Conservation (phyloP, 1,140 invertebrate genomes). For the Lucilia sericata region DNA sequence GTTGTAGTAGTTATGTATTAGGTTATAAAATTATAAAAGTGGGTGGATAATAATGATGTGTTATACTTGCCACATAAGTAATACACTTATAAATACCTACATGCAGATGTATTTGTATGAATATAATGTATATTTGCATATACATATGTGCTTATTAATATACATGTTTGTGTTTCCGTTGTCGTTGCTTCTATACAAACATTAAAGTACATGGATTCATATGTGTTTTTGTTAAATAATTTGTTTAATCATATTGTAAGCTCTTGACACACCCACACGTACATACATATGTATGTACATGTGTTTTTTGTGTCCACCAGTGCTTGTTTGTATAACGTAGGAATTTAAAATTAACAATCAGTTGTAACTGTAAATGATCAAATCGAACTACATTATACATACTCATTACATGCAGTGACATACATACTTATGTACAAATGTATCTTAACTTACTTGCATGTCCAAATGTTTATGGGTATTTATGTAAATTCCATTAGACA, state of each 20-base stretch:
- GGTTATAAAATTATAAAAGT: neutral
- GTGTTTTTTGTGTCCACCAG: too few species aligned
- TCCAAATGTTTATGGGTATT: neutral
- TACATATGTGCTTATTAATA: too few species aligned
- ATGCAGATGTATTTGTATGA: too few species aligned
- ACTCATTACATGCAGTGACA: neutral
- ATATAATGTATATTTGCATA: too few species aligned
- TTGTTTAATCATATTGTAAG: neutral
- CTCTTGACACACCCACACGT: neutral
- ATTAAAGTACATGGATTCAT: too few species aligned
- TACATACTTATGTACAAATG: neutral
- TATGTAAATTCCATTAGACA: conserved; percentile 27
- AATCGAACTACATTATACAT: neutral
- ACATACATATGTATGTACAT: neutral
- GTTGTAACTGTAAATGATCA: conserved; percentile 24
- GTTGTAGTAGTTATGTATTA: too few species aligned
- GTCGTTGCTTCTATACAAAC: too few species aligned
- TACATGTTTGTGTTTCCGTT: too few species aligned
- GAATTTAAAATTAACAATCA: conserved; percentile 17
- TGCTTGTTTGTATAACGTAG: neutral
- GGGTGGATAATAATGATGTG: conserved; percentile 9
- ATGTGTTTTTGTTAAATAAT: conserved; percentile 18
- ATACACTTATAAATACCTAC: too few species aligned
- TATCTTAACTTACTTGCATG: neutral
- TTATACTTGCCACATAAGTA: neutral